Percentiles rank a stretch among this genome's conserved stretches.
These are phyloP conservation scores for Diplazon laetatorius DNA, from an alignment of 2,888 invertebrate species.

Conservation along the genomic window DNA sequence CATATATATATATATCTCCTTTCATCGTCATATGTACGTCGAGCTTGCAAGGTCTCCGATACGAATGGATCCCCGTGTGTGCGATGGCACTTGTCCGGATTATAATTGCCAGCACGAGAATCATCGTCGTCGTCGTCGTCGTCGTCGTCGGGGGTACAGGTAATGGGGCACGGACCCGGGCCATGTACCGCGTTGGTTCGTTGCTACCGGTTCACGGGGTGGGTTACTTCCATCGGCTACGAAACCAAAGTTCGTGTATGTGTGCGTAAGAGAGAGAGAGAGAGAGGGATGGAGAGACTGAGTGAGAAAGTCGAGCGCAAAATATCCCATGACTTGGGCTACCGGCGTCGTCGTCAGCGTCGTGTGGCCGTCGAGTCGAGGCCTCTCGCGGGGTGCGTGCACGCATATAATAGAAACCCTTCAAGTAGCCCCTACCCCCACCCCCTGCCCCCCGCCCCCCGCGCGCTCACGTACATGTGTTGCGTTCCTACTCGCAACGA, in stretches of 20 bases:
- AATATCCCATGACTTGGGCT: slow-evolving; percentile 68
- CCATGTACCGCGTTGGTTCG: slow-evolving; percentile 29
- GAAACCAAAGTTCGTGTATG: slow-evolving; percentile 28
- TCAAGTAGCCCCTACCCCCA: slow-evolving; percentile 77
- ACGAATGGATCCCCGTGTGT: not conserved
- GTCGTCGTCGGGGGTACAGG: slow-evolving; percentile 4
- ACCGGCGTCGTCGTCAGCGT: slow-evolving; percentile 32
- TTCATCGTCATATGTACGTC: slow-evolving; percentile 64
- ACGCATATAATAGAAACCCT: slow-evolving; percentile 81
- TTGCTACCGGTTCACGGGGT: slow-evolving; percentile 50
- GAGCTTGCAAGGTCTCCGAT: slow-evolving; percentile 46
- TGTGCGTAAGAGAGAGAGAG: slow-evolving; percentile 31
- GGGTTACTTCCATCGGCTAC: slow-evolving; percentile 59
- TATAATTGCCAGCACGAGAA: slow-evolving; percentile 72
- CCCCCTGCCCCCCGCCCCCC: no score
- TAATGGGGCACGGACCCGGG: slow-evolving; percentile 63
- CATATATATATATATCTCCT: not conserved
- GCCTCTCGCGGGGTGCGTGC: slow-evolving; percentile 73
- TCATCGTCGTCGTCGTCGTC: not conserved
- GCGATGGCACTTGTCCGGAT: slow-evolving; percentile 72
- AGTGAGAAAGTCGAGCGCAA: slow-evolving; percentile 49
- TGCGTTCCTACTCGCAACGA: slow-evolving; percentile 65
- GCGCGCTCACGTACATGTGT: slow-evolving; percentile 56
- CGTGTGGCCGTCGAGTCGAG: slow-evolving; percentile 24
- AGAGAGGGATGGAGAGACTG: not conserved